Percentiles rank a stretch among this genome's conserved stretches.
phyloP scores from a whole-genome alignment of 30 jellyfish, hydroid and myxozoan genomes.

The Catostylus mosaicus region DNA sequence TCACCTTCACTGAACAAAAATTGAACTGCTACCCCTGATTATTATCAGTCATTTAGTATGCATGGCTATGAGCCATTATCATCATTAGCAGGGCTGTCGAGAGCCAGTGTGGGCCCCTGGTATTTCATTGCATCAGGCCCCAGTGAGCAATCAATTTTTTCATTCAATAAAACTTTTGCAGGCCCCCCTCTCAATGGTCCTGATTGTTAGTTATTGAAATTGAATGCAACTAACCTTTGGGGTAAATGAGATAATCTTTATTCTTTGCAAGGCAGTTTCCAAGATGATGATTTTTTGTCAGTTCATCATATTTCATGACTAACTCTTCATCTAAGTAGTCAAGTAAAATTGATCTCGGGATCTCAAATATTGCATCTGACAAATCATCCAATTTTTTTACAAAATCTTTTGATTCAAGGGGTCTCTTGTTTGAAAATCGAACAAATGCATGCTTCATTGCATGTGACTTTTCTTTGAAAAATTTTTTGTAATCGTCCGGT shows the following conservation, averaged over 20 bases:
- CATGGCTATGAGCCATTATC: too few relatives aligned
- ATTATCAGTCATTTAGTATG: too few relatives aligned
- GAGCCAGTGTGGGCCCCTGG: too few relatives aligned
- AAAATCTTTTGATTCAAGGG: neutral
- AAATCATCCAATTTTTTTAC: slow-evolving; percentile 14
- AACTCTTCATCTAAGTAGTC: slow-evolving; percentile 71
- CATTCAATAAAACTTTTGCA: too few relatives aligned
- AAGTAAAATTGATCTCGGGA: slow-evolving; percentile 51
- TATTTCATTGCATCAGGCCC: too few relatives aligned
- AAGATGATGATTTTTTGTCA: slow-evolving; percentile 41
- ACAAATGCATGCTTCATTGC: slow-evolving; percentile 6
- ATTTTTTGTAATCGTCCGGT: slow-evolving; percentile 30
- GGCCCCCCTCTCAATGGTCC: too few relatives aligned
- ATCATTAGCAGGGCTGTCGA: too few relatives aligned
- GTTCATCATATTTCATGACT: slow-evolving; percentile 37
- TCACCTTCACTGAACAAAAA: too few relatives aligned
- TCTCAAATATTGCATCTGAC: slow-evolving; percentile 43
- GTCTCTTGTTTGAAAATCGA: slow-evolving; percentile 8
- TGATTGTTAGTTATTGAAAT: too few relatives aligned
- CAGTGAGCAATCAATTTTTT: too few relatives aligned
- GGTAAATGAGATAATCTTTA: slow-evolving; percentile 37
- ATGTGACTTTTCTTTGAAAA: neutral
- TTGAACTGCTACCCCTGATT: neutral
- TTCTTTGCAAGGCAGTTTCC: slow-evolving; percentile 58
- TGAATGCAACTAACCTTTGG: slow-evolving; percentile 57